Evolutionary conservation across 2,797 vertebrate genomes (phyloP).

Genomic region (Macroramphosus scolopax): DNA sequence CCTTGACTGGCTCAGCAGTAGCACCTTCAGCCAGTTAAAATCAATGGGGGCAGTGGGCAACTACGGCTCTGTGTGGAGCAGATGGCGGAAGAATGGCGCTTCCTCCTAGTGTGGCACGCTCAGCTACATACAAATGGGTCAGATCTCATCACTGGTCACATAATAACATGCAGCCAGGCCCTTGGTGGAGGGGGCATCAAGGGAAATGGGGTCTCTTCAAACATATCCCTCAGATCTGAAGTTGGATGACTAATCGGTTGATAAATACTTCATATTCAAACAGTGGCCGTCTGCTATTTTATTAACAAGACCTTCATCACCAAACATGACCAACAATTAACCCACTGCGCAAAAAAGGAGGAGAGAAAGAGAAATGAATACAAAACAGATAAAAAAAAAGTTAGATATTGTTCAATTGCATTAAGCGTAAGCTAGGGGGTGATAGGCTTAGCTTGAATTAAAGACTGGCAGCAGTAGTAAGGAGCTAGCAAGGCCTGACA

Average conservation of each 20-base stretch:
- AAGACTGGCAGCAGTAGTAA: too few relatives aligned
- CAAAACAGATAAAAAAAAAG: too few relatives aligned
- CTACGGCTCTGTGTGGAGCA: slow-evolving; percentile 70
- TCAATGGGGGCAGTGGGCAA: slow-evolving; percentile 68
- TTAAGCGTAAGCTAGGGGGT: too few relatives aligned
- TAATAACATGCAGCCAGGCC: slow-evolving; percentile 30
- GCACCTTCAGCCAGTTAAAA: slow-evolving; percentile 69
- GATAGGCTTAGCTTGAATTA: too few relatives aligned
- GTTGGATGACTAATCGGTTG: slow-evolving; percentile 29
- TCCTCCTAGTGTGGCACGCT: slow-evolving; percentile 52
- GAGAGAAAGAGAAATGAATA: too few relatives aligned
- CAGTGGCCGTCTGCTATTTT: slow-evolving; percentile 27
- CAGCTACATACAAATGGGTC: slow-evolving; percentile 70
- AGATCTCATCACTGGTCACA: slow-evolving; percentile 33
- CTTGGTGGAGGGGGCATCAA: not conserved
- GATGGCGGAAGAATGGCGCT: slow-evolving; percentile 77
- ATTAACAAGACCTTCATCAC: not conserved
- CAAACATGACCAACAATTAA: slow-evolving; percentile 19
- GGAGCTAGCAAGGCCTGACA: too few relatives aligned
- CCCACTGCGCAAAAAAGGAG: too few relatives aligned
- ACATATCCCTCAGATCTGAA: slow-evolving; percentile 41
- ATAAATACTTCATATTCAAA: slow-evolving; percentile 41
- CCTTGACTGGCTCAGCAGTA: slow-evolving; percentile 67
- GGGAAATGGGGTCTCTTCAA: slow-evolving; percentile 24
- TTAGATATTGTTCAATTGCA: too few relatives aligned